Conservation (phyloP, 2,888 invertebrate species). For the Platycheirus rosarum region DNA sequence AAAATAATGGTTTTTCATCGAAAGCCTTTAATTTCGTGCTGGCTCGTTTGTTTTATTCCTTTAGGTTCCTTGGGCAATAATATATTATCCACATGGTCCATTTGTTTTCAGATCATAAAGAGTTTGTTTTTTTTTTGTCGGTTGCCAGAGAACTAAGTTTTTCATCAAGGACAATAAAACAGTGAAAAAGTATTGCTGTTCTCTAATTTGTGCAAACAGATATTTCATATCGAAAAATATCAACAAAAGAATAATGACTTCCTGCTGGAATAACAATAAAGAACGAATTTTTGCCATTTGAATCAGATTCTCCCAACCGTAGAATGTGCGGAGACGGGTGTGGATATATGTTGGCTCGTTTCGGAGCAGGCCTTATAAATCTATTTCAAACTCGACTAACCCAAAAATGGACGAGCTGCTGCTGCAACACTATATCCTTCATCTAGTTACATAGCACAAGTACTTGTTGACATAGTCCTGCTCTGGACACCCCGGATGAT, state of each 20-base stretch:
- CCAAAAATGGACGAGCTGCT: not conserved
- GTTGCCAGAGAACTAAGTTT: not conserved
- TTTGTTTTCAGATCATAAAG: constrained; percentile 10
- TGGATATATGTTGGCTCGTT: not conserved
- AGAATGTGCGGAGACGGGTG: no score
- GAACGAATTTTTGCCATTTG: constrained; percentile 1
- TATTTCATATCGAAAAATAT: constrained; percentile 12
- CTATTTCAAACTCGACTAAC: not conserved
- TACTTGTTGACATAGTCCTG: no score
- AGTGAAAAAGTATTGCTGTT: constrained; percentile 18
- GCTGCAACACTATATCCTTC: no score
- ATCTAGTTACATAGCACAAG: no score
- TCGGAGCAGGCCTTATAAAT: constrained; percentile 15
- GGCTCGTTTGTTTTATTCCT: constrained; percentile 6
- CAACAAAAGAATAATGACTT: constrained; percentile 22
- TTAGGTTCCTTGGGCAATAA: constrained; percentile 1
- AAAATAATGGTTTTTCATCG: constrained; percentile 10
- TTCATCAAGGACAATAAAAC: not conserved
- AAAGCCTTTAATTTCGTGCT: constrained; percentile 8
- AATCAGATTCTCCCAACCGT: not conserved
- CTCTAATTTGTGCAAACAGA: constrained; percentile 26
- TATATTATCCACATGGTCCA: not conserved
- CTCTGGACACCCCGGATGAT: no score
- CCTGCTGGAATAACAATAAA: constrained; percentile 7
- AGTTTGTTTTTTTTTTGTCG: not conserved